Evolutionary conservation across 1,140 invertebrate genomes (phyloP).

Genomic region (Habropoda laboriosa): DNA sequence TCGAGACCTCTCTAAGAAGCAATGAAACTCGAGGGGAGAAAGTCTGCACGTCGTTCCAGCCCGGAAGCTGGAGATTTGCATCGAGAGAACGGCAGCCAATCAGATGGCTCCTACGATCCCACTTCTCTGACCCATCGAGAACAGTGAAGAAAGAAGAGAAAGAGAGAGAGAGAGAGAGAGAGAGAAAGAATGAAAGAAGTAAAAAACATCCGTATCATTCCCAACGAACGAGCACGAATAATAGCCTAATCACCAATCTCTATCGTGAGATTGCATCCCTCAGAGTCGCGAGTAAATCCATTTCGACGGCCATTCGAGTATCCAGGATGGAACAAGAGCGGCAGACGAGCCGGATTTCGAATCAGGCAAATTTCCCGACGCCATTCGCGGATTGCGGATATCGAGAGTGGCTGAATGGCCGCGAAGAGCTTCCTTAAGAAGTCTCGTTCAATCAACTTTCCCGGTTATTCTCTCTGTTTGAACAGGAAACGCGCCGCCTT

Average conservation of each 20-base stretch:
- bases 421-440: constrained; percentile 30
- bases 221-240: constrained; percentile 9
- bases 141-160: not conserved
- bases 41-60: not conserved
- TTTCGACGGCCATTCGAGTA: not conserved
- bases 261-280: constrained; percentile 2
- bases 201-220: not conserved
- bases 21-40: not conserved
- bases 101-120: not conserved
- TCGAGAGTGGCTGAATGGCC: not conserved
- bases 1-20: constrained; percentile 10
- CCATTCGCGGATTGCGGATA: constrained; percentile 29
- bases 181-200: no score
- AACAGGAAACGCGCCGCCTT: constrained; percentile 1
- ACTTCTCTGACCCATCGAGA: not conserved
- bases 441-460: constrained; percentile 39
- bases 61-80: not conserved
- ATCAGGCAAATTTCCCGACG: constrained; percentile 26
- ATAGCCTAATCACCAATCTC: constrained; percentile 18
- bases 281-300: not conserved
- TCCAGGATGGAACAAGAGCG: not conserved
- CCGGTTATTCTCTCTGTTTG: constrained; percentile 21
- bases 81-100: not conserved
- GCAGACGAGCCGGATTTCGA: not conserved
- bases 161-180: no score